These are phyloP conservation scores for Ascidia mentula DNA, from an alignment of 23 tunicate species.

Conservation along the genomic window DNA sequence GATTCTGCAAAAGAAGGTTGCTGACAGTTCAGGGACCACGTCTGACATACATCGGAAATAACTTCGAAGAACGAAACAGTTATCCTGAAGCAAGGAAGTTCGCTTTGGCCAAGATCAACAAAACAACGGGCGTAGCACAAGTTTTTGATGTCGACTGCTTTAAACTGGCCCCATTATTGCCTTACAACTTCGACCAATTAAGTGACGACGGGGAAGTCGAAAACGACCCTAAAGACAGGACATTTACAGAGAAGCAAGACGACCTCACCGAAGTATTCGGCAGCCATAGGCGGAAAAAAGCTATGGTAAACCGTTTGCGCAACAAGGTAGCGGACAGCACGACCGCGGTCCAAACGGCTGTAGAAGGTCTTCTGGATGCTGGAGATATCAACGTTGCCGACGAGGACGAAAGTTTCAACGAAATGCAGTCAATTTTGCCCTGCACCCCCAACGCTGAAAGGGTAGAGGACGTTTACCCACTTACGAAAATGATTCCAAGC, in stretches of 20 bases:
- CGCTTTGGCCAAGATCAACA: constrained; percentile 33
- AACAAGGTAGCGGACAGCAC: constrained; percentile 31
- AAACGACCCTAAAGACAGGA: neutral
- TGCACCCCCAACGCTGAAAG: constrained; percentile 20
- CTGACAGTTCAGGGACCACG: constrained; percentile 25
- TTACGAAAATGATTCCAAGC: constrained; percentile 20
- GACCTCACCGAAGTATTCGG: constrained; percentile 33
- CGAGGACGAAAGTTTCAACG: constrained; percentile 20
- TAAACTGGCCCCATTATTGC: constrained; percentile 15
- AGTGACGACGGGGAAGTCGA: constrained; percentile 2
- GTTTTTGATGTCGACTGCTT: constrained; percentile 34
- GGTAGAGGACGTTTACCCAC: constrained; percentile 40
- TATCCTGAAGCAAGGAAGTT: constrained; percentile 40
- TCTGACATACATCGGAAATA: constrained; percentile 42
- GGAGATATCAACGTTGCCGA: constrained; percentile 2
- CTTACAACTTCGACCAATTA: neutral
- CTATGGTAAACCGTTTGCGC: neutral
- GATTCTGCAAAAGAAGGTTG: constrained; percentile 11
- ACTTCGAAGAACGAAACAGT: neutral
- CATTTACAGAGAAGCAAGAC: constrained; percentile 18
- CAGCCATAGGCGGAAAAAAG: constrained; percentile 2
- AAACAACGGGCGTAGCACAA: constrained; percentile 27
- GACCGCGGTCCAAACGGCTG: constrained; percentile 16
- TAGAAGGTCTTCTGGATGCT: constrained; percentile 9
- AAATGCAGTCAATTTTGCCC: neutral